Base-by-base conservation (phyloP, 2,113 vertebrate species). In the Theropithecus gelada region DNA sequence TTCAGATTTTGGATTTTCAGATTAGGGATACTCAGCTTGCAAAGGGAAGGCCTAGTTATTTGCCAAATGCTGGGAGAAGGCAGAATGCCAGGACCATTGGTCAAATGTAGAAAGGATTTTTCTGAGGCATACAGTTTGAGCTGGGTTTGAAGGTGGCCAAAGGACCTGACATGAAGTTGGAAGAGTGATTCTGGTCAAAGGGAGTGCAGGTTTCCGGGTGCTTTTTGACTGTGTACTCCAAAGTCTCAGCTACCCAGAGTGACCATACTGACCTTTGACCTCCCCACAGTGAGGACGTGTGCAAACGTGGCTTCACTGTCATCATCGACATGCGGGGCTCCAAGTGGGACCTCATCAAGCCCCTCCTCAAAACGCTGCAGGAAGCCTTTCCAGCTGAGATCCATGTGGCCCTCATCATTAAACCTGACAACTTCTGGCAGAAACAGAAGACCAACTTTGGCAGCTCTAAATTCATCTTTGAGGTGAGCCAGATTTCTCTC, bases 391-490 rank as follows among this genome's bases (percentile, higher is more conserved):
- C 99, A 3, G 99, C 99, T 0, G 99, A 99, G 98, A 99, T 99
- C 98, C 99, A 99, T 8, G 99, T 99, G 96, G 99, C 99, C 40
- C 99, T 99, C 97, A 99, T 99, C 98, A 99, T 99, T 98, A 99
- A 99, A 98, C 99, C 99, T 0, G 99, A 99, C 98, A 99, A 99
- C 98, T 99, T 99, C 99, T 99, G 99, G 99, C 99, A 99, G 99
- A 99, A 99, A 81, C 99, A 99, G 99, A 99, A 99, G 98, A 99
- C 99, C 3, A 99, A 99, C 98, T 99, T 99, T 0, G 99, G 99
- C 98, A 99, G 99, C 96, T 99, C 99, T 84, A 99, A 99, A 98
- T 99, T 99, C 98, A 99, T 99, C 98, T 99, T 99, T 96, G 99
- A 99, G 99, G 99, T 99, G 97, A 98, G 98, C 45, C 87, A 48